phyloP scores from a whole-genome alignment of 2,113 vertebrate genomes.

The Speoplatyrhinus poulsoni region DNA sequence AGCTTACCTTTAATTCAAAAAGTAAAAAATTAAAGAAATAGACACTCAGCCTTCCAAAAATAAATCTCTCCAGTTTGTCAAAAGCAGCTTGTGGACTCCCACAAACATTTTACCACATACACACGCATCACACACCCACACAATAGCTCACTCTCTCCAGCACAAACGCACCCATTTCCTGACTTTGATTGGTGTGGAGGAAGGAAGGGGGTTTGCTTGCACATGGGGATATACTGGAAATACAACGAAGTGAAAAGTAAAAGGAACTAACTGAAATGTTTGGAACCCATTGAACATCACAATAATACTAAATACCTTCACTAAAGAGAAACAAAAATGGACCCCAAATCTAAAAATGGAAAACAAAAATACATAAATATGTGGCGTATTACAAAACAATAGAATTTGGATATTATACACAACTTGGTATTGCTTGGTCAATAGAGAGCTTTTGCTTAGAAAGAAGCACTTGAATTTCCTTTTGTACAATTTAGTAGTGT shows the following conservation, averaged over 20 bases:
- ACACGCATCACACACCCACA: constrained; percentile 23
- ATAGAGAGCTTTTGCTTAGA: constrained; percentile 54
- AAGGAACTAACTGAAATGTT: constrained; percentile 52
- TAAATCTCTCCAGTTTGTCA: constrained; percentile 52
- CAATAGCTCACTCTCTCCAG: constrained; percentile 6
- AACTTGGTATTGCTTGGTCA: constrained; percentile 74
- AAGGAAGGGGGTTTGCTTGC: constrained; percentile 32
- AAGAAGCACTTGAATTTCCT: constrained; percentile 42
- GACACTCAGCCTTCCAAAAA: constrained; percentile 76
- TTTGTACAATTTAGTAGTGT: constrained; percentile 34
- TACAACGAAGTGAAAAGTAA: constrained; percentile 1
- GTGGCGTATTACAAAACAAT: constrained; percentile 63
- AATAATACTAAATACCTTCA: constrained; percentile 25
- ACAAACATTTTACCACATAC: constrained; percentile 51
- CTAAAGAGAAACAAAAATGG: constrained; percentile 35
- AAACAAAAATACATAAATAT: constrained; percentile 59
- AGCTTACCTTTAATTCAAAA: constrained; percentile 22
- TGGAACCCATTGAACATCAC: constrained; percentile 39
- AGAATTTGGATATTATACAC: constrained; percentile 56
- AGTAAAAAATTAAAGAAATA: constrained; percentile 9
- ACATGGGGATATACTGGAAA: constrained; percentile 40
- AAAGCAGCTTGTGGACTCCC: neutral
- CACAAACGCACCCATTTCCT: constrained; percentile 35
- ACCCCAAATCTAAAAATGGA: constrained; percentile 31
- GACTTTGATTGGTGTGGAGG: constrained; percentile 29